Conservation (phyloP, 2,888 invertebrate genomes). For the Ommatoiulus sabulosus region DNA sequence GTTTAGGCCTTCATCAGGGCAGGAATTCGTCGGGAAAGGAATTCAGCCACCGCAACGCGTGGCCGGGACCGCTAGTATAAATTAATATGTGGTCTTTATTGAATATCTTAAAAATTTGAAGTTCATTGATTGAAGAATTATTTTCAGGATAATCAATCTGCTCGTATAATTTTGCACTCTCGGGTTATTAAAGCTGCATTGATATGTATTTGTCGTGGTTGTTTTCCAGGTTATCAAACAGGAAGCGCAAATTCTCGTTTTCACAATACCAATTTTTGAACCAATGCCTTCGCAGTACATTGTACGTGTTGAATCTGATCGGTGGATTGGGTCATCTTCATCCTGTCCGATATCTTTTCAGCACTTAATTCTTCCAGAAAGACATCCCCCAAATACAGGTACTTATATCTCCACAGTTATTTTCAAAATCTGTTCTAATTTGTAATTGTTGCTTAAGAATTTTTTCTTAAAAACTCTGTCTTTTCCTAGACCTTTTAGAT, state of each 20-base stretch:
- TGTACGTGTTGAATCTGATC: slow-evolving; percentile 87
- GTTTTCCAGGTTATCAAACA: slow-evolving; percentile 74
- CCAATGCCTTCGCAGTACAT: slow-evolving; percentile 93
- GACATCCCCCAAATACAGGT: slow-evolving; percentile 92
- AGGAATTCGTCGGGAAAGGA: too few relatives aligned
- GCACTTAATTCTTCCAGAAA: slow-evolving; percentile 89
- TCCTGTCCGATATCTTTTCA: slow-evolving; percentile 75
- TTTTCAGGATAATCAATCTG: too few relatives aligned
- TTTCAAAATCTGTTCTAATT: not conserved
- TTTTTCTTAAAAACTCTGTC: not conserved
- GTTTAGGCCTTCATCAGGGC: too few relatives aligned
- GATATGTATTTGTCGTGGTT: slow-evolving; percentile 26
- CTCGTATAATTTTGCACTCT: too few relatives aligned
- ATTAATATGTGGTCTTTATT: too few relatives aligned
- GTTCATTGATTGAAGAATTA: too few relatives aligned
- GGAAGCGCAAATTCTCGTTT: slow-evolving; percentile 86
- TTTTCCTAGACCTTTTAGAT: slow-evolving; percentile 80
- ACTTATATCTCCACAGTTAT: slow-evolving; percentile 59
- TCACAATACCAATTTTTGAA: slow-evolving; percentile 94
- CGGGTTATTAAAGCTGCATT: too few relatives aligned
- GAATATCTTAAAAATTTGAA: too few relatives aligned
- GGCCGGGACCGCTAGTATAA: too few relatives aligned
- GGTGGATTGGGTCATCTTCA: slow-evolving; percentile 77
- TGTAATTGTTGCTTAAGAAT: not conserved
- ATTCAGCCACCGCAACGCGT: too few relatives aligned